Base-by-base conservation (phyloP, 2,888 invertebrate genomes). In the Mesodorylaimus sp. region DNA sequence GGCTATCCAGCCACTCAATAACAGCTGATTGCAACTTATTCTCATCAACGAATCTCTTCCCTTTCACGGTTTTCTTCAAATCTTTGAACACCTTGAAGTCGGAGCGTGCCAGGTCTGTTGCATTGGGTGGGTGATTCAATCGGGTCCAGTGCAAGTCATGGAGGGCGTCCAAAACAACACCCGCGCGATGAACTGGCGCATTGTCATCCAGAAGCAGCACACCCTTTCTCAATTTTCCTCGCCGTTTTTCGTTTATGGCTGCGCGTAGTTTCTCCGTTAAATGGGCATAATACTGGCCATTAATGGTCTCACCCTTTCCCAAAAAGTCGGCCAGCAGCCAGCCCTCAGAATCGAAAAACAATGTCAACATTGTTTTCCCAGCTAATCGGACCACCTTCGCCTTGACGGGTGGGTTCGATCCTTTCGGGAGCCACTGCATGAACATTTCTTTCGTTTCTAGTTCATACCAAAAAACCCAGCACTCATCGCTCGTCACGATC, bases 401-500 rank as follows among this genome's bases (percentile, higher is more conserved):
- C 43, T 45, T 47, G 38, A 28, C 45, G 47, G 32, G 46, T 38
- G 38, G 48, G n/a, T 25, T 2, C 13, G 41, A 27, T 29, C 23
- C 23, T n/a, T n/a, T n/a, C n/a, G n/a, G n/a, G n/a, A n/a, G n/a
- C n/a, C n/a, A n/a, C n/a, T n/a, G n/a, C n/a, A n/a, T n/a, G n/a
- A n/a, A n/a, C 39, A 19, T 32, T 24, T 16, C 37, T 43, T 24
- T 43, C 5, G 27, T 43, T 43, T 26, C 44, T 7, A 19, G 27
- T 10, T 26, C 44, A 26, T 43, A 26, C 44, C 44, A 43, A 43
- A n/a, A n/a, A 43, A 66, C 57, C 62, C 61, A 65, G 44, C 62
- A 66, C 61, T 67, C 61, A 57, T 66, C 65, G 13, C 63, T 57
- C 50, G 63, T 65, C 32, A 67, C 55, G 43, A 60, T 59, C 39